Base-by-base conservation (phyloP, 2,797 vertebrate genomes). In the Perodicticus potto region DNA sequence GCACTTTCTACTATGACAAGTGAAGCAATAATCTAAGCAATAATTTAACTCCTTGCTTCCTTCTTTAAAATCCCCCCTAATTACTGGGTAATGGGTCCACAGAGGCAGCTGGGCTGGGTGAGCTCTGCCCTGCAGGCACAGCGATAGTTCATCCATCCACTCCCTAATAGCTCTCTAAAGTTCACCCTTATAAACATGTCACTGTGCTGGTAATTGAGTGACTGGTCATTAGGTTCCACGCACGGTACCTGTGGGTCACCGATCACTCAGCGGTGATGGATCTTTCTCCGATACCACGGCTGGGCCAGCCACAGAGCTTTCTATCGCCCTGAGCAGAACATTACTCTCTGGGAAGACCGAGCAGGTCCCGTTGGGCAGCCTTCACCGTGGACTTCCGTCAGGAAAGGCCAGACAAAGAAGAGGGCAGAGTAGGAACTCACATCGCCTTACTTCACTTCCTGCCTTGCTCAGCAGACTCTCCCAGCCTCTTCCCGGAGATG, bases 141-240 rank as follows among this genome's bases (percentile, higher is more conserved):
- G 93, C 98, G 96, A 98, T 97, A 98, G 99, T 99, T 99, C 99
- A 99, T 98, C 99, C 99, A 99, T 98, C 98, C 98, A 96, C 97
- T 99, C 97, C 98, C 98, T 99, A 99, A 99, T 99, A 99, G 99
- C 98, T 95, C 98, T 98, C 98, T 99, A 99, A 99, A 99, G 99
- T 99, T 99, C 99, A 99, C 99, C 99, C 99, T 99, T 99, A 99
- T 99, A 99, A 99, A 99, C 99, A 99, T 99, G 99, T 99, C 99
- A 99, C 98, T 88, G 97, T 98, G 98, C 97, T 97, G 89, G 98
- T 99, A 99, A 99, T 99, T 99, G 99, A 99, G 99, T 99, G 98
- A 98, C 98, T 98, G 98, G 99, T 98, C 99, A 99, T 99, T 99
- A 99, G 99, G 99, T 99, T 99, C 99, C 99, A 98, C 86, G 98